Conservation (phyloP, 2,113 vertebrate species). For the Telmatochromis brichardi region DNA sequence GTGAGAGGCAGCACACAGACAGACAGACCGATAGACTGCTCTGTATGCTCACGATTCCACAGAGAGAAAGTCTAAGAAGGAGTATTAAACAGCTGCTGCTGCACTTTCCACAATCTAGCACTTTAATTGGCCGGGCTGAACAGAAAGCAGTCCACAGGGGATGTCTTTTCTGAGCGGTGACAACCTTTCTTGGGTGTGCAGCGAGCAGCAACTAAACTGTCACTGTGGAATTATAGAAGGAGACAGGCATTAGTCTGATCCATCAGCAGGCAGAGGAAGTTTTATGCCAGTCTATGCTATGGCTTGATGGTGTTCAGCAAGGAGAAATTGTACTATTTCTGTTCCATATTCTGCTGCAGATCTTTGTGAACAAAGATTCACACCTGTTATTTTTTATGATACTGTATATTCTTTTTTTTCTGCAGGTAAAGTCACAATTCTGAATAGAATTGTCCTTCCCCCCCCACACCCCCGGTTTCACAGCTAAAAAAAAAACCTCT, state of each 20-base stretch:
- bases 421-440: neutral
- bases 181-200: constrained; percentile 51
- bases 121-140: constrained; percentile 56
- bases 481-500: accelerated
- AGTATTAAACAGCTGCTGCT: constrained; percentile 39
- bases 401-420: neutral
- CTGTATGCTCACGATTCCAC: neutral
- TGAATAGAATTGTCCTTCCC: neutral
- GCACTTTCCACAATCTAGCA: constrained; percentile 17
- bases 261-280: constrained; percentile 13
- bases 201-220: constrained; percentile 50
- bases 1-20: neutral
- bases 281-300: neutral
- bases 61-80: constrained; percentile 8
- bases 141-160: constrained; percentile 38
- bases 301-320: neutral
- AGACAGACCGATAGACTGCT: neutral
- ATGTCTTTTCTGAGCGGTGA: constrained; percentile 50
- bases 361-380: neutral
- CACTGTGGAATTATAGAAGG: constrained; percentile 44
- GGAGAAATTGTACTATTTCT: neutral
- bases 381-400: neutral
- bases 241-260: constrained; percentile 49
- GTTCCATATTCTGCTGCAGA: neutral
- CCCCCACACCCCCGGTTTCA: neutral